Percentiles rank a stretch among this genome's conserved stretches.
Conservation (phyloP, 2,113 vertebrate genomes). For the Tachysurus fulvidraco region DNA sequence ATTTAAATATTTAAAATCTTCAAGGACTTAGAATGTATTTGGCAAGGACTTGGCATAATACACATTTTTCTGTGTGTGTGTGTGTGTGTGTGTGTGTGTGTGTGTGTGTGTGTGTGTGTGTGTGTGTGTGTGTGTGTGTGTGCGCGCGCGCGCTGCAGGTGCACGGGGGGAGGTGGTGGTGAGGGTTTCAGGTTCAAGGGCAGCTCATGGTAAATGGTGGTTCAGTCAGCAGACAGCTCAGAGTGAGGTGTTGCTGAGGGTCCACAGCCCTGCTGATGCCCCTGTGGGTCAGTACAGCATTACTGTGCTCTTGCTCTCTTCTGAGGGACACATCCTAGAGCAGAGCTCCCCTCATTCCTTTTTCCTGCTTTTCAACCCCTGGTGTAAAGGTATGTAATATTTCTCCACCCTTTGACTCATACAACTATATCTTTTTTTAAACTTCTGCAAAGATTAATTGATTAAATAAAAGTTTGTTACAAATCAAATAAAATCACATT, state of each 20-base stretch:
- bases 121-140: not conserved
- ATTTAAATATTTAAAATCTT: not conserved
- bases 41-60: not conserved
- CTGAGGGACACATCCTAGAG: constrained; percentile 62
- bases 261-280: constrained; percentile 79
- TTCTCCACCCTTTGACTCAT: not conserved
- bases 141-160: constrained; percentile 61
- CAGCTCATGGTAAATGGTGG: constrained; percentile 66
- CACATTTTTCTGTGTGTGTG: constrained; percentile 8
- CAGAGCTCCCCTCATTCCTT: constrained; percentile 70
- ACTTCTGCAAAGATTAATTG: not conserved
- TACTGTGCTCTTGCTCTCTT: constrained; percentile 66
- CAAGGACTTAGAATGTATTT: not conserved
- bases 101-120: not conserved
- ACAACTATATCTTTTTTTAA: not conserved
- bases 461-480: not conserved
- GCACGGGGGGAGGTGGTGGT: constrained; percentile 72
- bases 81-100: not conserved
- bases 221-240: constrained; percentile 64
- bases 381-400: constrained; percentile 81
- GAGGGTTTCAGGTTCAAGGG: constrained; percentile 54
- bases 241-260: constrained; percentile 65
- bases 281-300: constrained; percentile 81
- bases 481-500: not conserved
- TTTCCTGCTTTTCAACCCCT: constrained; percentile 90